Conservation (phyloP, 2,888 invertebrate genomes). For the Cerastis leucographa region DNA sequence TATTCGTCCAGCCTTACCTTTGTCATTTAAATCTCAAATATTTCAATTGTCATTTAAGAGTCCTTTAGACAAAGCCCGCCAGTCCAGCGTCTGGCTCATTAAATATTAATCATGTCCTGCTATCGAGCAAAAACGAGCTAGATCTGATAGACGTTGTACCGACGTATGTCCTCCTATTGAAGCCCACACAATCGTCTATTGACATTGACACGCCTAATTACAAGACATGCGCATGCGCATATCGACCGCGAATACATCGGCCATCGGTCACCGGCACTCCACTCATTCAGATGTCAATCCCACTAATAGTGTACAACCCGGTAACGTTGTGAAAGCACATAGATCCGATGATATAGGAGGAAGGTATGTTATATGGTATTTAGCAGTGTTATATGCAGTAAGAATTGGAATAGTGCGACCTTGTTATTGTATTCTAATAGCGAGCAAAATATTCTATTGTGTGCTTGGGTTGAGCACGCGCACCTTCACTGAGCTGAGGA, state of each 20-base stretch:
- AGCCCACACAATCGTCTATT: slow-evolving; percentile 76
- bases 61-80: slow-evolving; percentile 41
- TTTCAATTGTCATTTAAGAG: slow-evolving; percentile 56
- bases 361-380: slow-evolving; percentile 38
- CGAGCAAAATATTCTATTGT: slow-evolving; percentile 83
- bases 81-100: slow-evolving; percentile 47
- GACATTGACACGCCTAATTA: slow-evolving; percentile 86
- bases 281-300: slow-evolving; percentile 84
- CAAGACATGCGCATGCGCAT: slow-evolving; percentile 70
- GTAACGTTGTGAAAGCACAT: slow-evolving; percentile 60
- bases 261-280: slow-evolving; percentile 66
- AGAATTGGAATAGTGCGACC: slow-evolving; percentile 77
- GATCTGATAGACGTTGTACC: slow-evolving; percentile 57
- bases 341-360: slow-evolving; percentile 37
- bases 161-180: slow-evolving; percentile 70
- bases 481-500: slow-evolving; percentile 68
- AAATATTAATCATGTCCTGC: slow-evolving; percentile 66
- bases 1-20: slow-evolving; percentile 19
- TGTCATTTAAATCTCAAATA: slow-evolving; percentile 43
- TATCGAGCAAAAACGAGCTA: slow-evolving; percentile 62
- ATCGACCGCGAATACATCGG: slow-evolving; percentile 64
- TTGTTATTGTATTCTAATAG: slow-evolving; percentile 87
- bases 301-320: slow-evolving; percentile 69
- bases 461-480: slow-evolving; percentile 67
- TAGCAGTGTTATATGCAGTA: slow-evolving; percentile 66